These are phyloP conservation scores for Crioceris asparagi DNA, from an alignment of 2,888 invertebrate genomes.

Conservation along the genomic window DNA sequence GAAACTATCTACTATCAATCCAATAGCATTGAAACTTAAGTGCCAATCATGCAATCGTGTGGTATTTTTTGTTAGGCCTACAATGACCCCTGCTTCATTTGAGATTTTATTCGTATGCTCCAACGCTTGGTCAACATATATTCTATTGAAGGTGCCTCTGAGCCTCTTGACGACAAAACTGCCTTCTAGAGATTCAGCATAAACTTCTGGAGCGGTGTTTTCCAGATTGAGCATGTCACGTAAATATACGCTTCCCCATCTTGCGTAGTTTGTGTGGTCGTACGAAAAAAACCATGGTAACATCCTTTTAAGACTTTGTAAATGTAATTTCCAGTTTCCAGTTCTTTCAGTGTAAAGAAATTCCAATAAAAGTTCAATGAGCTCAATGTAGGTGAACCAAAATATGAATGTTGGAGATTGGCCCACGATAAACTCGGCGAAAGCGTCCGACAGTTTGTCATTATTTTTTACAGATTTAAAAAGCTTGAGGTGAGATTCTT, in stretches of 20 bases:
- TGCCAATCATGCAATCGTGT: too few relatives aligned
- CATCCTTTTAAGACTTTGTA: constrained; percentile 13
- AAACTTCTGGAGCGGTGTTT: constrained; percentile 8
- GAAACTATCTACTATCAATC: too few relatives aligned
- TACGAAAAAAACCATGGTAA: constrained; percentile 14
- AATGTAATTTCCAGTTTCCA: constrained; percentile 11
- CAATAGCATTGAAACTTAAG: too few relatives aligned
- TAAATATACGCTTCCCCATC: constrained; percentile 12
- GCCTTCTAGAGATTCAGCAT: constrained; percentile 10
- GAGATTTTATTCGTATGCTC: constrained; percentile 13
- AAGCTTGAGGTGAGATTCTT: too few relatives aligned
- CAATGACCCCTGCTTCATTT: constrained; percentile 7
- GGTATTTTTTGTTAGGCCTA: too few relatives aligned
- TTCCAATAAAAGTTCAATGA: too few relatives aligned
- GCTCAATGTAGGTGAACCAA: too few relatives aligned
- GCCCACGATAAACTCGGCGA: too few relatives aligned
- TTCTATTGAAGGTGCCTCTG: constrained; percentile 9
- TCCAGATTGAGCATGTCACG: constrained; percentile 10
- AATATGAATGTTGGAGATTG: too few relatives aligned
- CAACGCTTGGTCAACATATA: constrained; percentile 16
- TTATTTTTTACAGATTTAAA: too few relatives aligned
- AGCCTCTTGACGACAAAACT: constrained; percentile 10
- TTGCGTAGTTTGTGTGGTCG: constrained; percentile 11
- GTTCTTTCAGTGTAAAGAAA: too few relatives aligned
- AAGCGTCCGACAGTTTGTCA: too few relatives aligned